Evolutionary conservation across 37 sponge, comb jelly and placozoan species (phyloP), one percentile per base, ranked within the genome.

Genomic region (Cladorhizidae sp.): DNA sequence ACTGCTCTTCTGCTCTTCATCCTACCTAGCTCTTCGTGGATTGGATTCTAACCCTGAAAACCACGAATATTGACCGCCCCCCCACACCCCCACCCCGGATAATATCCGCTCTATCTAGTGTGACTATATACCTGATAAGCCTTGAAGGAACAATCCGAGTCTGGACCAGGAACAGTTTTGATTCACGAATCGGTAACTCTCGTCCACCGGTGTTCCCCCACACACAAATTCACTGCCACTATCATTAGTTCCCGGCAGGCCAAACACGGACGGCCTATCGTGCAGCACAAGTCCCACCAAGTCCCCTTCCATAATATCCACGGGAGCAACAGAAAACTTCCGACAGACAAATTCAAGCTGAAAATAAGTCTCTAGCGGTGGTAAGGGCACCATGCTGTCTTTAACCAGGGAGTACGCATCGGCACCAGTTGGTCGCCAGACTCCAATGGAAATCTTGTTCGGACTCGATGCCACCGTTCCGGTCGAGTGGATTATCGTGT

Each of bases 171-270:
- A 12, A 9, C 49, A 45, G 9, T 45, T 45, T 9, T 12, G 49
- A 9, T 45, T 12, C 8, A 9, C n/a, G 76, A 87, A 1, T 86
- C 91, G 22, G 86, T 90, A 33, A 73, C 81, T 0, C 50, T 86
- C 58, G 28, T 90, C 59, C 81, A 90, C 62, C 68, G 92, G 57
- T 56, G 78, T 62, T 79, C 83, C 1, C 83, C 92, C 45, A 55
- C 67, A 55, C 67, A 83, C 49, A 12, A 45, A 15, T 87, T 71
- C 70, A 77, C 37, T 2, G 28, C 36, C 51, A 64, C 49, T 45
- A 58, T 14, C 5, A 5, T 21, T 25, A 58, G 23, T 14, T 25
- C 59, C 59, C 3, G 14, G 3, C 3, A 58, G 18, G 14, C 59
- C 14, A 2, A 58, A 21, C 26, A 2, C 59, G 14, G 59, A 6